Evolutionary conservation across 2,113 vertebrate genomes (phyloP).

Genomic region (Kobus ellipsiprymnus): DNA sequence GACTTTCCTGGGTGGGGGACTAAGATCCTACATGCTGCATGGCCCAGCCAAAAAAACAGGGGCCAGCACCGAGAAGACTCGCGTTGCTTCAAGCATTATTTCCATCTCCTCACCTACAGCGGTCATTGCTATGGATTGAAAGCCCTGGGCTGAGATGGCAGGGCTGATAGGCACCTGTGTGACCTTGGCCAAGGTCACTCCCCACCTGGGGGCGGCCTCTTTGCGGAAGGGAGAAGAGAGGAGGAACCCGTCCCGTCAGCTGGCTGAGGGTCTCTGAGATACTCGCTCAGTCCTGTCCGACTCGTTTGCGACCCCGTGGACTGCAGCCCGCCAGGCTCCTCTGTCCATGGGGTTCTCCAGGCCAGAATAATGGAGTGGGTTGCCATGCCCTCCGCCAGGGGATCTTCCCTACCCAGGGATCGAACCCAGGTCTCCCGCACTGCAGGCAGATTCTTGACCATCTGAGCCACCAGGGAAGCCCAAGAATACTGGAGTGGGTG

Average conservation of each 20-base stretch:
- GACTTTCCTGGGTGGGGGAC: neutral
- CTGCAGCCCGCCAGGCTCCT: neutral
- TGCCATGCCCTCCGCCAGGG: neutral
- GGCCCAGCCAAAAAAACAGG: neutral
- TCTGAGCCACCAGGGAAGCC: neutral
- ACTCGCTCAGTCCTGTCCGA: neutral
- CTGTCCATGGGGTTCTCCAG: neutral
- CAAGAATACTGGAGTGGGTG: neutral
- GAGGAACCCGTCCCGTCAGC: fast-evolving
- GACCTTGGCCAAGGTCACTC: neutral
- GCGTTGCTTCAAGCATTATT: neutral
- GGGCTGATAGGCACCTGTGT: neutral
- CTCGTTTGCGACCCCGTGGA: neutral
- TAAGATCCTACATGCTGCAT: neutral
- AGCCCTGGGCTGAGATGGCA: neutral
- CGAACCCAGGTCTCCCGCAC: neutral
- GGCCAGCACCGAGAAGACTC: no score
- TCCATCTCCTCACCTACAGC: neutral
- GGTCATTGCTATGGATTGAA: neutral
- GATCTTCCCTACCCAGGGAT: neutral
- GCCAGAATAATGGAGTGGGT: neutral
- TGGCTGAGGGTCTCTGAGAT: neutral
- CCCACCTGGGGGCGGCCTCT: neutral
- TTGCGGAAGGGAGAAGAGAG: neutral
- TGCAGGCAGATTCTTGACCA: neutral